phyloP scores from a whole-genome alignment of 2,113 vertebrate genomes.

The Hemibagrus wyckioides region DNA sequence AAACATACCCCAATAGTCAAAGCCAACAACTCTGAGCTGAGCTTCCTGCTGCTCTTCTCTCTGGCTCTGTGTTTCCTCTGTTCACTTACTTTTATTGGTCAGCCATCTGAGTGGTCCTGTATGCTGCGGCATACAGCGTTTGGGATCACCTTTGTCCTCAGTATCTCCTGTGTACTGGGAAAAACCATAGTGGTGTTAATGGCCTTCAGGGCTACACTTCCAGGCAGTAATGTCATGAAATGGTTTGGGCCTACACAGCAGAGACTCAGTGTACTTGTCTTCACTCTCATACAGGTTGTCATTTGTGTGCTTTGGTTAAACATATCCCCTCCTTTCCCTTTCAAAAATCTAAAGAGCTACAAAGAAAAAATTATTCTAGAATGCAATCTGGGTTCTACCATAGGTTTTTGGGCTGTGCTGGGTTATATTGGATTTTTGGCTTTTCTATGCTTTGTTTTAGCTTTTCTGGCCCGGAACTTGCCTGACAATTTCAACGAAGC shows the following conservation, averaged over 20 bases:
- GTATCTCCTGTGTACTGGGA: constrained; percentile 75
- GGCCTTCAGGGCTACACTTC: constrained; percentile 75
- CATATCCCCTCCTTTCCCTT: constrained; percentile 69
- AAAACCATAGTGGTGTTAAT: constrained; percentile 77
- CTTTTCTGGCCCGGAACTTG: constrained; percentile 71
- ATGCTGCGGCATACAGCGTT: constrained; percentile 75
- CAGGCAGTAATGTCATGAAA: constrained; percentile 72
- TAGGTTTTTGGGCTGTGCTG: constrained; percentile 70
- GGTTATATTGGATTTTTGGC: constrained; percentile 74
- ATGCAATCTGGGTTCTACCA: constrained; percentile 64
- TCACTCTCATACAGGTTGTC: constrained; percentile 68
- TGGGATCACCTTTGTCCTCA: constrained; percentile 74
- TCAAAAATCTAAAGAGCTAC: constrained; percentile 58
- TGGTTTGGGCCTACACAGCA: constrained; percentile 74
- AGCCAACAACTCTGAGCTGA: constrained; percentile 76
- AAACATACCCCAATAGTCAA: constrained; percentile 73
- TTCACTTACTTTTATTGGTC: constrained; percentile 73
- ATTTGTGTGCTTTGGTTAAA: constrained; percentile 72
- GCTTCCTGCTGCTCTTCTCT: constrained; percentile 76
- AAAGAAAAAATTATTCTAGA: constrained; percentile 69
- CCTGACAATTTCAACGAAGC: constrained; percentile 78
- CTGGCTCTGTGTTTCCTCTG: constrained; percentile 74
- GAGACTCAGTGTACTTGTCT: constrained; percentile 64
- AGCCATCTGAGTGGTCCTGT: constrained; percentile 71
- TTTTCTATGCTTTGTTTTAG: constrained; percentile 68